A percentile compares a stretch with the other conserved stretches of the same genome.
These are phyloP conservation scores for Drosophila murphyi DNA, from an alignment of 1,140 invertebrate species.

Conservation along the genomic window DNA sequence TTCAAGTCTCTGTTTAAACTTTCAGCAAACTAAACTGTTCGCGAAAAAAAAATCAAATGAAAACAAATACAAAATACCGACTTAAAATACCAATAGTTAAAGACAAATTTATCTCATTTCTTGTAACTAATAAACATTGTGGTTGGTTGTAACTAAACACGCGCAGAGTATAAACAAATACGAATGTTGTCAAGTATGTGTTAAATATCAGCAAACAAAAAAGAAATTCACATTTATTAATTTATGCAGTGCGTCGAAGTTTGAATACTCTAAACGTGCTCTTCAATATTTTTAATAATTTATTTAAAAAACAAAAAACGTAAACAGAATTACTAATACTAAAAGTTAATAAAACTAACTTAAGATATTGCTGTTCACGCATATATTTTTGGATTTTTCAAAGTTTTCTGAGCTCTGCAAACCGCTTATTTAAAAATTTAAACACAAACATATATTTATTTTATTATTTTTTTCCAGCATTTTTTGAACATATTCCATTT, in stretches of 20 bases:
- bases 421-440: too few relatives aligned
- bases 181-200: not conserved
- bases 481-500: not conserved
- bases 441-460: not conserved
- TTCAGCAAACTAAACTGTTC: not conserved
- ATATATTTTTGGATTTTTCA: too few relatives aligned
- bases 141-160: constrained; percentile 50
- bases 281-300: not conserved
- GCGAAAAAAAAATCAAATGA: not conserved
- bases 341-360: too few relatives aligned
- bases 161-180: constrained; percentile 28
- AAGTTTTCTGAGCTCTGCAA: too few relatives aligned
- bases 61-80: constrained; percentile 5
- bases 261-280: not conserved
- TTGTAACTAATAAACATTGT: constrained; percentile 51
- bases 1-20: not conserved
- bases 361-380: too few relatives aligned
- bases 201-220: constrained; percentile 26
- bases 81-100: constrained; percentile 43
- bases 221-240: constrained; percentile 1
- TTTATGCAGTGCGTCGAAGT: constrained; percentile 2
- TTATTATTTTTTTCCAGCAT: not conserved
- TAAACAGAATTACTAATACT: too few relatives aligned
- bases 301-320: too few relatives aligned
- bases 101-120: constrained; percentile 61